A percentile compares a stretch with the other conserved stretches of the same genome.
Conservation (phyloP, 1,140 invertebrate species). For the Littorina saxatilis region DNA sequence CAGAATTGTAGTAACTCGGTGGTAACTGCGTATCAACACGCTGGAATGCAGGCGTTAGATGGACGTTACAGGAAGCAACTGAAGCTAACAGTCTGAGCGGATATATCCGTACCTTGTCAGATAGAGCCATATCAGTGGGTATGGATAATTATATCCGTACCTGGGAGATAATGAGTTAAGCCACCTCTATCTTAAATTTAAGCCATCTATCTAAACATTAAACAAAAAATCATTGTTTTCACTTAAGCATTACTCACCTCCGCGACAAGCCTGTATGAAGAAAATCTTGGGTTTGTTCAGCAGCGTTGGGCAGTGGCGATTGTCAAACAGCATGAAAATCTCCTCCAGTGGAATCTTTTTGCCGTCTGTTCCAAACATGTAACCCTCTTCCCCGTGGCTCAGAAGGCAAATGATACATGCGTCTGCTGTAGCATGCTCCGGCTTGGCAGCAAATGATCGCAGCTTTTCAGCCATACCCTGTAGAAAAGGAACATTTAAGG, state of each 20-base stretch:
- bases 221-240: neutral
- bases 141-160: too few relatives aligned
- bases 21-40: too few relatives aligned
- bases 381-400: conserved; percentile 71
- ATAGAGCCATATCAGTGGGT: too few relatives aligned
- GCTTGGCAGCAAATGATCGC: conserved; percentile 56
- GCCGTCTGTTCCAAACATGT: conserved; percentile 70
- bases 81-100: too few relatives aligned
- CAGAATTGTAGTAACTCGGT: too few relatives aligned
- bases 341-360: conserved; percentile 65
- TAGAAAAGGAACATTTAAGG: too few relatives aligned
- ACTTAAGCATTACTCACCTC: conserved; percentile 65
- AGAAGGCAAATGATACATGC: conserved; percentile 67
- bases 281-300: conserved; percentile 72
- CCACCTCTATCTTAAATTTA: neutral
- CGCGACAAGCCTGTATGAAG: conserved; percentile 73
- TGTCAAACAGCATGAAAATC: conserved; percentile 68
- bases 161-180: neutral
- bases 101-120: too few relatives aligned
- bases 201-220: neutral
- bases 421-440: conserved; percentile 57
- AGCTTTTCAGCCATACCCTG: conserved; percentile 69
- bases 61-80: too few relatives aligned
- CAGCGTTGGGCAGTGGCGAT: conserved; percentile 63
- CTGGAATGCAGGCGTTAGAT: too few relatives aligned